These are phyloP conservation scores for Mesoligia furuncula DNA, from an alignment of 2,888 invertebrate species.

Conservation along the genomic window DNA sequence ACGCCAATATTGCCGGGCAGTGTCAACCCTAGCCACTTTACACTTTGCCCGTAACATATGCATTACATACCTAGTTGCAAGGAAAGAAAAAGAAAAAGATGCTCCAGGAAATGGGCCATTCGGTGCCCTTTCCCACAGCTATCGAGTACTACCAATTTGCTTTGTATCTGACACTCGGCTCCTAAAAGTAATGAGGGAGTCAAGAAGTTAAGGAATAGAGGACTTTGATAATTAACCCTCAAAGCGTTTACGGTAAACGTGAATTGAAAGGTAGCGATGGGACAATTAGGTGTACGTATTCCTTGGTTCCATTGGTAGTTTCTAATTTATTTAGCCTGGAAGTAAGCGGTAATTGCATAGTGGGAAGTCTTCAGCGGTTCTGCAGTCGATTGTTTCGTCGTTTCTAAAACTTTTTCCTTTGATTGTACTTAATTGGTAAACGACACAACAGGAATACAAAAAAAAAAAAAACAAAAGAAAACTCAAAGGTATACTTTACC, in stretches of 20 bases:
- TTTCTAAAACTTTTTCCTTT: not conserved
- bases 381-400: not conserved
- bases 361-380: not conserved
- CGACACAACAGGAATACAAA: not conserved
- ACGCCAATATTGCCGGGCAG: not conserved
- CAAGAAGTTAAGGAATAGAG: constrained; percentile 76
- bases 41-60: constrained; percentile 21
- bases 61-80: constrained; percentile 58
- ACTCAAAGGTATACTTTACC: not conserved
- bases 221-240: constrained; percentile 81
- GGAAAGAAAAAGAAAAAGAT: constrained; percentile 83
- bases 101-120: constrained; percentile 84
- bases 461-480: not conserved
- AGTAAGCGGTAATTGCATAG: constrained; percentile 26
- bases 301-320: constrained; percentile 64
- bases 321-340: constrained; percentile 61
- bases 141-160: constrained; percentile 87
- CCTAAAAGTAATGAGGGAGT: constrained; percentile 77
- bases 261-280: constrained; percentile 76
- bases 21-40: not conserved
- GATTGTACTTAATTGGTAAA: not conserved
- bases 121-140: constrained; percentile 81
- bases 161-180: constrained; percentile 81
- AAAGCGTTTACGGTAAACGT: constrained; percentile 78
- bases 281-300: constrained; percentile 73